These are phyloP conservation scores for Salmo trutta DNA, from an alignment of 2,797 vertebrate genomes.

Conservation along the genomic window DNA sequence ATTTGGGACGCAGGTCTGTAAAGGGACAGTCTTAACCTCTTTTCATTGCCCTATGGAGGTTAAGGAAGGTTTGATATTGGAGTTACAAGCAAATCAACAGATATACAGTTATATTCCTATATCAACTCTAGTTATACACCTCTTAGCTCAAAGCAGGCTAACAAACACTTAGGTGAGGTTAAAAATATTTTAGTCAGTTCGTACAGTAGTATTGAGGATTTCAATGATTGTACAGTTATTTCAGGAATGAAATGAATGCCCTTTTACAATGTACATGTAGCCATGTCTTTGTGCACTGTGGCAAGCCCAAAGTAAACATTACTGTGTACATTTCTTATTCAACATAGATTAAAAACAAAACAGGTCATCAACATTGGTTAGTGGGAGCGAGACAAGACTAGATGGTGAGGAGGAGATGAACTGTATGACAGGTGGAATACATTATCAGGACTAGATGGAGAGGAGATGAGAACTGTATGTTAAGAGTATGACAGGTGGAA, in stretches of 20 bases:
- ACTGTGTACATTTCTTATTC: slow-evolving; percentile 46
- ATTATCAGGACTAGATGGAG: slow-evolving; percentile 10
- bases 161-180: slow-evolving; percentile 25
- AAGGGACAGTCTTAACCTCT: slow-evolving; percentile 49
- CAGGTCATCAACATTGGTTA: slow-evolving; percentile 28
- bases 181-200: slow-evolving; percentile 50
- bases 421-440: neutral
- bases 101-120: slow-evolving; percentile 22
- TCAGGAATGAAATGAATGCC: slow-evolving; percentile 43
- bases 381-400: slow-evolving; percentile 21
- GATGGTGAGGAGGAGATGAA: slow-evolving; percentile 19
- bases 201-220: slow-evolving; percentile 39
- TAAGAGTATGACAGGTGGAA: too few relatives aligned
- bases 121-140: slow-evolving; percentile 14
- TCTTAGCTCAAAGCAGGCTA: slow-evolving; percentile 49
- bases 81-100: slow-evolving; percentile 43
- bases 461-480: too few relatives aligned
- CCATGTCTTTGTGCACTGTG: slow-evolving; percentile 18
- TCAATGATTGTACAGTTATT: neutral
- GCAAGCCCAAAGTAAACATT: slow-evolving; percentile 54
- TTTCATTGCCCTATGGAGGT: too few relatives aligned
- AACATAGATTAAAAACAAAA: slow-evolving; percentile 32
- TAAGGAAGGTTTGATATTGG: slow-evolving; percentile 38
- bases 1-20: too few relatives aligned
- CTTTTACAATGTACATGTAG: slow-evolving; percentile 53